Conservation (phyloP, 2,888 invertebrate genomes). For the Pachliopta kotzebuea region DNA sequence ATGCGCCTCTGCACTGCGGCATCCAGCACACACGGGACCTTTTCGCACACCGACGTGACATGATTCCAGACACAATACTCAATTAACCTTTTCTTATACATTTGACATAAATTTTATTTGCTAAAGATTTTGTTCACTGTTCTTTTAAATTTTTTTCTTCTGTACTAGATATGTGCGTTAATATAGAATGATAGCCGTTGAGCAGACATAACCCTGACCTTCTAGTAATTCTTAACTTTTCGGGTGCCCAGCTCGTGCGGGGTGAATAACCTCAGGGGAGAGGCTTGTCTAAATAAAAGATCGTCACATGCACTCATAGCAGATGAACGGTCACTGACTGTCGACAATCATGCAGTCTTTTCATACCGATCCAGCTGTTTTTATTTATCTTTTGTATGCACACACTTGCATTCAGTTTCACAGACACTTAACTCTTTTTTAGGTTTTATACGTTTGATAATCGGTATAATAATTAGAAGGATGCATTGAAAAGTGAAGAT, state of each 20-base stretch:
- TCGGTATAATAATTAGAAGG: background rate
- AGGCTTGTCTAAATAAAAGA: conserved; percentile 71
- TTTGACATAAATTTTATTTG: background rate
- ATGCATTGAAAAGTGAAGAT: background rate
- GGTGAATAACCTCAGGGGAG: conserved; percentile 72
- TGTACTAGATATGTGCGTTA: background rate
- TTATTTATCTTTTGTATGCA: conserved; percentile 40
- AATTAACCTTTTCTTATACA: conserved; percentile 5
- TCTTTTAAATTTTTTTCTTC: background rate
- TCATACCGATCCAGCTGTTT: conserved; percentile 49
- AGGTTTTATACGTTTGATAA: conserved; percentile 1
- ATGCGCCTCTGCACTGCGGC: conserved; percentile 68
- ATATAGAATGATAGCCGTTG: conserved; percentile 28
- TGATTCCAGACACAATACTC: conserved; percentile 15
- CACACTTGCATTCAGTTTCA: conserved; percentile 26
- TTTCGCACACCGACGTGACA: conserved; percentile 3
- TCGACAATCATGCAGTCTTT: conserved; percentile 43
- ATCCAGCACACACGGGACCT: conserved; percentile 40
- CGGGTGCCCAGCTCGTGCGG: conserved; percentile 48
- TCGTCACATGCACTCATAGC: conserved; percentile 50
- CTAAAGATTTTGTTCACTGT: background rate
- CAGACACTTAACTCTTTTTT: conserved; percentile 14
- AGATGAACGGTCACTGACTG: conserved; percentile 51
- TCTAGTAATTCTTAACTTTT: conserved; percentile 42
- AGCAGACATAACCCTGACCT: conserved; percentile 69